Base-by-base conservation (phyloP, 2,113 vertebrate species). In the Trogon surrucura region DNA sequence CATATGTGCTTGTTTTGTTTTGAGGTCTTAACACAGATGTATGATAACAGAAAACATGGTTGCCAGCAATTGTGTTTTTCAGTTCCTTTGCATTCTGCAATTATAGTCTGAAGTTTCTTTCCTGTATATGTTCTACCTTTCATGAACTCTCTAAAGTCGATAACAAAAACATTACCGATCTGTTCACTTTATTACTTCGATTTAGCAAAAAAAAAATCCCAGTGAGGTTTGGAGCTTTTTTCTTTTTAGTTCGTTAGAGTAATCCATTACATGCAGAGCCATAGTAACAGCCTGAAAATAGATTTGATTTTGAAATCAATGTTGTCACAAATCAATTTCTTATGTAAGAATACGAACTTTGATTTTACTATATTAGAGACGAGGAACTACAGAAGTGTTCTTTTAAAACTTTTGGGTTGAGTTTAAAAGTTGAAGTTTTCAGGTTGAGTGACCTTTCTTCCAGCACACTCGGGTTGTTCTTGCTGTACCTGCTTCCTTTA, bases 91-190 rank as follows among this genome's bases (percentile, higher is more conserved):
- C 44, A 18, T 60, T 87, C 71, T 89, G 32, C 12, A 34, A 1
- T 60, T 74, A 5, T 1, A 30, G 6, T 29, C 29, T 81, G 16
- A 66, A 50, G 12, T 75, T 69, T 82, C 17, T 67, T 80, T 88
- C 22, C 18, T 3, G 0, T 61, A 3, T 22, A 0, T 47, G 18
- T 56, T 17, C 5, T 72, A 1, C 32, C 48, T 81, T 71, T 44
- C 4, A 1, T 27, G 19, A 91, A 10, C 19, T 61, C 21, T 51
- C 21, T 44, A 25, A 32, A 22, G 14, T 21, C 13, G 51, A 25
- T 64, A 93, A 72, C 12, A 65, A 74, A 27, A 75, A 47, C 56
- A 6, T 64, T 93, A 27, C 36, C 6, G 10, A 10, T 36, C 34
- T 73, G 45, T 79, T 85, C 1, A n/a, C 30, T 89, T 89, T 78